phyloP scores from a whole-genome alignment of 1,140 invertebrate species.

The Danaus melanippus region DNA sequence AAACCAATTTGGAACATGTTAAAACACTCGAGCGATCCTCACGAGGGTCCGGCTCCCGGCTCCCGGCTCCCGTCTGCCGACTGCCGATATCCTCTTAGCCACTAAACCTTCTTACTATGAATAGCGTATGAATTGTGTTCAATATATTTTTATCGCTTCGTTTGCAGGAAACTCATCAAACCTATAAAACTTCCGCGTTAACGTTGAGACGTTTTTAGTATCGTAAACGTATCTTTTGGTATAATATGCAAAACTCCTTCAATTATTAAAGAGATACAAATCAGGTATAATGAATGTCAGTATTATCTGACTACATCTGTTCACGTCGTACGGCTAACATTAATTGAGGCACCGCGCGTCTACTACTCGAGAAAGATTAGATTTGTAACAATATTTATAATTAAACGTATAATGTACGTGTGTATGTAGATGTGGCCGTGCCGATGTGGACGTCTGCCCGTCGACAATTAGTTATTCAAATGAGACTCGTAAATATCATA shows the following conservation, averaged over 20 bases:
- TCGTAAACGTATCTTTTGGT: conserved; percentile 1
- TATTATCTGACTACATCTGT: conserved; percentile 21
- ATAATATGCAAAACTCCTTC: conserved; percentile 3
- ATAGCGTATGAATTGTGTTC: conserved; percentile 14
- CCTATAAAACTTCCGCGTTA: neutral
- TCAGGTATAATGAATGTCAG: conserved; percentile 11
- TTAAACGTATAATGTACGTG: conserved; percentile 5
- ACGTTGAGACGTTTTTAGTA: neutral
- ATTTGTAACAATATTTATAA: conserved; percentile 20
- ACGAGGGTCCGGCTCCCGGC: conserved; percentile 5
- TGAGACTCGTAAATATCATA: conserved; percentile 12
- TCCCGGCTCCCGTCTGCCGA: neutral
- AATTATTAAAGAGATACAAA: conserved; percentile 12
- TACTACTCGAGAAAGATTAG: conserved; percentile 14
- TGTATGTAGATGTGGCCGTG: conserved; percentile 18
- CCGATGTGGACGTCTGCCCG: conserved; percentile 8
- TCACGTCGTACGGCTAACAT: conserved; percentile 10
- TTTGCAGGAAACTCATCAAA: neutral
- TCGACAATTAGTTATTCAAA: conserved; percentile 19
- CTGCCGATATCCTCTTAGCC: too few relatives aligned
- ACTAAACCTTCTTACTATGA: conserved; percentile 15
- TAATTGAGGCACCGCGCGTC: conserved; percentile 19
- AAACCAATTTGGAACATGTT: conserved; percentile 23
- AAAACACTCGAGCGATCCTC: conserved; percentile 26
- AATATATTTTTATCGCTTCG: conserved; percentile 1